These are phyloP conservation scores for Suillia variegata DNA, from an alignment of 2,888 invertebrate genomes.

Conservation along the genomic window DNA sequence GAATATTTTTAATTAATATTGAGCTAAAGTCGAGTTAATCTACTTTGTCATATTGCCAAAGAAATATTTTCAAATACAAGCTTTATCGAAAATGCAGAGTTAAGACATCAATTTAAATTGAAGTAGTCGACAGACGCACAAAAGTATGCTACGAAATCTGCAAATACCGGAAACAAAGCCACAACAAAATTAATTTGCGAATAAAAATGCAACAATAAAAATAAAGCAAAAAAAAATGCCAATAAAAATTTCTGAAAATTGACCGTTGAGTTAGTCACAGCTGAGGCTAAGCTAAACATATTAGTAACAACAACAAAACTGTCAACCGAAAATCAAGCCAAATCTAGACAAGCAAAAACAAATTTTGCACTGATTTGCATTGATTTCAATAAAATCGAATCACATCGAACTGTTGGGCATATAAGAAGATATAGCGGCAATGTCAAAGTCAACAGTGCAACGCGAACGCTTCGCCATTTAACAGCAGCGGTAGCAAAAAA, in stretches of 20 bases:
- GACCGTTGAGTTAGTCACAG: neutral
- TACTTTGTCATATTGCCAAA: too few species aligned
- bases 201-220: neutral
- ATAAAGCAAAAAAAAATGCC: neutral
- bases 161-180: slow-evolving; percentile 1
- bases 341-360: neutral
- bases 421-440: too few species aligned
- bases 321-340: neutral
- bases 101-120: too few species aligned
- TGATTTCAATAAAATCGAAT: slow-evolving; percentile 19
- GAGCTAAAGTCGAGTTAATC: too few species aligned
- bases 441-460: slow-evolving; percentile 20
- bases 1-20: too few species aligned
- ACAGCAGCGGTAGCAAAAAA: slow-evolving; percentile 2
- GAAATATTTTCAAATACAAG: too few species aligned
- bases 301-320: neutral
- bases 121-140: neutral
- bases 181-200: neutral
- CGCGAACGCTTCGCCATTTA: slow-evolving; percentile 12
- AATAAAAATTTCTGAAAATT: neutral
- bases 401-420: too few species aligned
- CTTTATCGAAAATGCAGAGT: too few species aligned
- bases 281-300: slow-evolving; percentile 1
- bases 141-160: slow-evolving; percentile 8
- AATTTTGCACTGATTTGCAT: slow-evolving; percentile 20